Conservation (phyloP, 2,888 invertebrate genomes). For the Tenthredo notha region DNA sequence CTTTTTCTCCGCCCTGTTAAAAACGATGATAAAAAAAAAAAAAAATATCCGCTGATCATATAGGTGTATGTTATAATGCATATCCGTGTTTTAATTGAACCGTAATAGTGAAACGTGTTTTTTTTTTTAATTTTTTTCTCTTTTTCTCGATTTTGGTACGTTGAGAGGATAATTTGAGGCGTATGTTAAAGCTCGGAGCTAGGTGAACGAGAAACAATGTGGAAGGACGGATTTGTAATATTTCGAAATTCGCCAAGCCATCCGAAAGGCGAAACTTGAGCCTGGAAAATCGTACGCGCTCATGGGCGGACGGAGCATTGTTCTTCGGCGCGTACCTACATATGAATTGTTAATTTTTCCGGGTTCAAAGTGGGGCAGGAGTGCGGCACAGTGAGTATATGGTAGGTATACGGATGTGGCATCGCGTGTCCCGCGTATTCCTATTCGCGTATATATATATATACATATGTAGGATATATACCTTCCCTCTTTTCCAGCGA, state of each 20-base stretch:
- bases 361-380: conserved; percentile 43
- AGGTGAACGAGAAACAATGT: conserved; percentile 2
- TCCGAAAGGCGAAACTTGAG: conserved; percentile 19
- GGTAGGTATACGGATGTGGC: conserved; percentile 36
- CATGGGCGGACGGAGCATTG: not conserved
- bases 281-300: not conserved
- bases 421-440: conserved; percentile 42
- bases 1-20: not conserved
- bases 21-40: not conserved
- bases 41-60: not conserved
- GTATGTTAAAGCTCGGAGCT: not conserved
- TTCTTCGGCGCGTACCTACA: conserved; percentile 32
- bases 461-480: not conserved
- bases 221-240: not conserved
- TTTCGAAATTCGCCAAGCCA: not conserved
- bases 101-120: not conserved
- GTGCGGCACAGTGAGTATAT: conserved; percentile 6
- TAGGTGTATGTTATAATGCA: not conserved
- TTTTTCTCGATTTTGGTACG: not conserved
- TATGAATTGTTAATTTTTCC: conserved; percentile 51
- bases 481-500: conserved; percentile 44
- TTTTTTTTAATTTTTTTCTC: not conserved
- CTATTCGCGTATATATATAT: not conserved
- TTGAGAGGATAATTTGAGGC: not conserved
- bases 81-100: not conserved